Evolutionary conservation across 2,797 vertebrate species (phyloP).

Genomic region (Otolemur crassicaudatus): DNA sequence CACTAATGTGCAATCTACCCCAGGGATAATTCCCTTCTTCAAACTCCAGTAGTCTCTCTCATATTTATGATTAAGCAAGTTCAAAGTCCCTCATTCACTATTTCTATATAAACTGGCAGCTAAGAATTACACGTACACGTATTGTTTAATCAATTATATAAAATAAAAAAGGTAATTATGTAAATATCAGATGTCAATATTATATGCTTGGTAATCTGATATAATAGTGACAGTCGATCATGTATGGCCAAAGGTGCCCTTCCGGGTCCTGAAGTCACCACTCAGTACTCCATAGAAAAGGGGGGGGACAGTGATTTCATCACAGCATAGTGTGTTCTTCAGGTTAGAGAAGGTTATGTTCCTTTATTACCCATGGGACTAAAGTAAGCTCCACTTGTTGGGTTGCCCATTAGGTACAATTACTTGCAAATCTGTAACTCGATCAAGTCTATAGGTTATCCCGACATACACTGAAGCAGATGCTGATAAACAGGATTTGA

Average conservation of each 20-base stretch:
- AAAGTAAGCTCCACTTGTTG: neutral
- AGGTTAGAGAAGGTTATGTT: neutral
- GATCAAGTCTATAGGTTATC: conserved; percentile 20
- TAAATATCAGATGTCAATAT: neutral
- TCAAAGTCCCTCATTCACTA: conserved; percentile 3
- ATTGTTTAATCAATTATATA: neutral
- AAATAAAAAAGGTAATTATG: neutral
- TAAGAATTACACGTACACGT: neutral
- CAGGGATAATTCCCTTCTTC: neutral
- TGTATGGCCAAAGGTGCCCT: neutral
- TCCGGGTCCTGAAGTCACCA: neutral
- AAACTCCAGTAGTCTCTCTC: neutral
- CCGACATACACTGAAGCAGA: neutral
- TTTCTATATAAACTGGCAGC: neutral
- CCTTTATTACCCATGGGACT: neutral
- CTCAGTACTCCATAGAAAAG: neutral
- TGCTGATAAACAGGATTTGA: conserved; percentile 19
- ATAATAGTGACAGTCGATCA: neutral
- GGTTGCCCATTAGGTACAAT: neutral
- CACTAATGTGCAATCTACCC: neutral
- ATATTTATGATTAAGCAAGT: neutral
- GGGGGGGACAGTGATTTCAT: neutral
- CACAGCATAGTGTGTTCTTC: neutral
- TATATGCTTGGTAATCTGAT: neutral
- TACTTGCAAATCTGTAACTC: conserved; percentile 15